A percentile compares a stretch with the other conserved stretches of the same genome.
Conservation (phyloP, 1,140 invertebrate species). For the Aphelinus certus region DNA sequence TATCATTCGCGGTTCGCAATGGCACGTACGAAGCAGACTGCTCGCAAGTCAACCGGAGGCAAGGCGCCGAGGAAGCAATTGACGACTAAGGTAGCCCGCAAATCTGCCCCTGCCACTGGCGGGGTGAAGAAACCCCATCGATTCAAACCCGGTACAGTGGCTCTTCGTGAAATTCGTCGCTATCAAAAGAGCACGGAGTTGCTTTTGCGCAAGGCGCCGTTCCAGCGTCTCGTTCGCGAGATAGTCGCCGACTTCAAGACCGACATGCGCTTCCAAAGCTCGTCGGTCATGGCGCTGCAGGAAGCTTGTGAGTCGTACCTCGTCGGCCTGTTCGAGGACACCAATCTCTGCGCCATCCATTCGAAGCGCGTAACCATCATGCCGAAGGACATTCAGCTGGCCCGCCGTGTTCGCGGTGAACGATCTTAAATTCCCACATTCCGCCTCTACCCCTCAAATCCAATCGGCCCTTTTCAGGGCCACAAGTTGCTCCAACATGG, state of each 20-base stretch:
- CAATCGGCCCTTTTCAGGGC: too few relatives aligned
- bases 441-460: too few relatives aligned
- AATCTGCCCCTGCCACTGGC: slow-evolving; percentile 68
- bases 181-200: slow-evolving; percentile 84
- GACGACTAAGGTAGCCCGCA: slow-evolving; percentile 72
- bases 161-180: slow-evolving; percentile 84
- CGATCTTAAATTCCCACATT: slow-evolving; percentile 71
- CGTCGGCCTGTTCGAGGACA: slow-evolving; percentile 71
- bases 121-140: slow-evolving; percentile 49
- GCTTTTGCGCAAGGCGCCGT: slow-evolving; percentile 81
- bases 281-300: slow-evolving; percentile 80
- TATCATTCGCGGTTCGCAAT: slow-evolving; percentile 59
- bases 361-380: slow-evolving; percentile 90
- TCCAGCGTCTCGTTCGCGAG: slow-evolving; percentile 67
- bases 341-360: slow-evolving; percentile 86
- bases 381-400: slow-evolving; percentile 70
- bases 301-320: slow-evolving; percentile 88
- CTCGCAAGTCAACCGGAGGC: slow-evolving; percentile 57
- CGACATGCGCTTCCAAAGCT: slow-evolving; percentile 83
- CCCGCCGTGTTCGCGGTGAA: slow-evolving; percentile 85
- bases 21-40: slow-evolving; percentile 85
- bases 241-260: slow-evolving; percentile 87
- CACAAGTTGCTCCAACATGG: too few relatives aligned
- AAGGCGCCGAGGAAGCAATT: slow-evolving; percentile 78
- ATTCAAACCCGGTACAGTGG: slow-evolving; percentile 82